phyloP scores from a whole-genome alignment of 1,140 invertebrate species.

The Zophobas atratus region DNA sequence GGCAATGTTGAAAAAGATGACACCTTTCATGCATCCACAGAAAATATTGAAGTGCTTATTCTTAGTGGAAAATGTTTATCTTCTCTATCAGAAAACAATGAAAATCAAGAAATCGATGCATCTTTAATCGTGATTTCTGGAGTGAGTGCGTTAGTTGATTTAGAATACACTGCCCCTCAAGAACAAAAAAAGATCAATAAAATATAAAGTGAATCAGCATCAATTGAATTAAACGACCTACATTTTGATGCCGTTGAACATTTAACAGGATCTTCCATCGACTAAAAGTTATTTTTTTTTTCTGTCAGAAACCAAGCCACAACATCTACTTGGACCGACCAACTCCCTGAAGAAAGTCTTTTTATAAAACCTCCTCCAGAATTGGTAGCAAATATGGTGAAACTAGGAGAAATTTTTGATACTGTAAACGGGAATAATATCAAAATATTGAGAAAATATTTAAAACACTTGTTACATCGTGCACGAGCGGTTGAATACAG shows the following conservation, averaged over 20 bases:
- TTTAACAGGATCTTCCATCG: conserved; percentile 40
- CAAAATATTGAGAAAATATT: too few relatives aligned
- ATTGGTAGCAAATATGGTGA: too few relatives aligned
- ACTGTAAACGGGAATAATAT: too few relatives aligned
- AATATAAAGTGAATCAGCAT: too few relatives aligned
- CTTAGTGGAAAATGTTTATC: conserved; percentile 7
- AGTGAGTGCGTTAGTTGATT: background rate
- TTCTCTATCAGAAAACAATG: background rate
- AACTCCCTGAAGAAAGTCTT: conserved; percentile 13
- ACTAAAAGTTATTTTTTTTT: conserved; percentile 2
- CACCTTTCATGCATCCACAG: background rate
- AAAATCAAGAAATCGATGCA: background rate
- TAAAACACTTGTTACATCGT: too few relatives aligned
- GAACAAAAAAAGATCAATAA: background rate
- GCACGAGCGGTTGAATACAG: too few relatives aligned
- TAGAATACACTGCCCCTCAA: background rate
- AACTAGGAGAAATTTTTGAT: too few relatives aligned
- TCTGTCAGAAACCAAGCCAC: background rate
- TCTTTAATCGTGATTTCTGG: background rate
- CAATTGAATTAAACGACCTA: conserved; percentile 33
- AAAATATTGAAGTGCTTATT: background rate
- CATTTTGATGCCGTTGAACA: conserved; percentile 43
- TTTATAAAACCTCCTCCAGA: too few relatives aligned
- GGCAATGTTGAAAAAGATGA: conserved; percentile 46
- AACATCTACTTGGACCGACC: conserved; percentile 23